Evolutionary conservation across 1,140 invertebrate genomes (phyloP).

Genomic region (Aphidius gifuensis): DNA sequence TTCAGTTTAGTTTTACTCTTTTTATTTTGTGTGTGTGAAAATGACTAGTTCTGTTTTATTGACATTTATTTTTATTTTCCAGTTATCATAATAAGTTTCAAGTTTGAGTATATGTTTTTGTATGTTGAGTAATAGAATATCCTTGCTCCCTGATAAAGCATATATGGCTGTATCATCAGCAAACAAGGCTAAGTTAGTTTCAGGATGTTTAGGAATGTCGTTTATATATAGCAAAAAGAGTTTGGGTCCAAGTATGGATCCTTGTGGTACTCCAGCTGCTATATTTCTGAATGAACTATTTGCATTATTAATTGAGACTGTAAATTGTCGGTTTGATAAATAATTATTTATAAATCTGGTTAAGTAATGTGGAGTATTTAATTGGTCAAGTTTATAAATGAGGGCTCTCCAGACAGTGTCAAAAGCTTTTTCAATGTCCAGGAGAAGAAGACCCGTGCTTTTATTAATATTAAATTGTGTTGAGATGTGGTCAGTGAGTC

Average conservation of each 20-base stretch:
- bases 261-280: constrained; percentile 33
- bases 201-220: constrained; percentile 13
- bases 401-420: constrained; percentile 40
- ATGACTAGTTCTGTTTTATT: constrained; percentile 23
- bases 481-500: constrained; percentile 33
- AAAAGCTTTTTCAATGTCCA: constrained; percentile 41
- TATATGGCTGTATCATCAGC: constrained; percentile 25
- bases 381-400: constrained; percentile 32
- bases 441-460: constrained; percentile 28
- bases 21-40: constrained; percentile 14
- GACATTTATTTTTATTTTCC: too few species aligned
- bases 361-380: constrained; percentile 24
- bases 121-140: constrained; percentile 8
- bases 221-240: constrained; percentile 23
- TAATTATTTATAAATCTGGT: constrained; percentile 27
- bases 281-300: too few species aligned
- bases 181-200: constrained; percentile 19
- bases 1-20: neutral
- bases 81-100: constrained; percentile 30
- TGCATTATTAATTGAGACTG: constrained; percentile 19
- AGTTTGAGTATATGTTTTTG: constrained; percentile 21
- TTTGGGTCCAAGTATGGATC: constrained; percentile 22
- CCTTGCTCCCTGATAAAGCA: constrained; percentile 9
- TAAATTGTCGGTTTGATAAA: constrained; percentile 26
- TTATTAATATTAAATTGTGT: constrained; percentile 28